Evolutionary conservation across 2,888 invertebrate species (phyloP).

Genomic region (Mythimna lalbum): DNA sequence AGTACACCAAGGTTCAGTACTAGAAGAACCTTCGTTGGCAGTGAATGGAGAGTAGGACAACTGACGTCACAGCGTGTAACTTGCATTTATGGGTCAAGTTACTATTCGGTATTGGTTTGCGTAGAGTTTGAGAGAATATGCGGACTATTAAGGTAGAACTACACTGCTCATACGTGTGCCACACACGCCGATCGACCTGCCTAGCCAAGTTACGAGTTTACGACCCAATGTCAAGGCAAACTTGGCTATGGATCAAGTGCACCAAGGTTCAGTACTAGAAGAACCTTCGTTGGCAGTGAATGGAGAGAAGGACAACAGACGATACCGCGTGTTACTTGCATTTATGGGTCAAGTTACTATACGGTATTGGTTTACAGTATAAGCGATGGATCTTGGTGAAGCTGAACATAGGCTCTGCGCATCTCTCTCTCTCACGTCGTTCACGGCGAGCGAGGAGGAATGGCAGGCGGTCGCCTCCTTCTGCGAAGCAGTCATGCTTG

Average conservation of each 20-base stretch:
- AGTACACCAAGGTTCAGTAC: constrained; percentile 50
- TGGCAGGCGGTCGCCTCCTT: no score
- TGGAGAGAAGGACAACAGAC: constrained; percentile 27
- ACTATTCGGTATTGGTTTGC: constrained; percentile 33
- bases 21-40: constrained; percentile 33
- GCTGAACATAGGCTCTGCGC: no score
- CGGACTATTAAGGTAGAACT: background rate
- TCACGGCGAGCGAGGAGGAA: no score
- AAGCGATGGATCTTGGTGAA: no score
- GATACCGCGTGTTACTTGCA: constrained; percentile 29
- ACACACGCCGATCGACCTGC: no score
- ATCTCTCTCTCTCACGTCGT: no score
- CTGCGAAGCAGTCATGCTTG: no score
- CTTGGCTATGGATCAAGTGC: constrained; percentile 52
- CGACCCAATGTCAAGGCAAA: constrained; percentile 70
- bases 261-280: constrained; percentile 41
- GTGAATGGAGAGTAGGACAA: constrained; percentile 42
- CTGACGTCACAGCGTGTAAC: constrained; percentile 33
- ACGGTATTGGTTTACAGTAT: constrained; percentile 32
- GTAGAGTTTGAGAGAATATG: constrained; percentile 1
- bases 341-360: constrained; percentile 40
- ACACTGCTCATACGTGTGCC: no score
- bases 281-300: constrained; percentile 47
- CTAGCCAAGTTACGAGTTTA: no score
- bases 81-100: constrained; percentile 36